A percentile compares a stretch with the other conserved stretches of the same genome.
Evolutionary conservation across 1,140 invertebrate genomes (phyloP).

Genomic region (Drosophila arizonae): DNA sequence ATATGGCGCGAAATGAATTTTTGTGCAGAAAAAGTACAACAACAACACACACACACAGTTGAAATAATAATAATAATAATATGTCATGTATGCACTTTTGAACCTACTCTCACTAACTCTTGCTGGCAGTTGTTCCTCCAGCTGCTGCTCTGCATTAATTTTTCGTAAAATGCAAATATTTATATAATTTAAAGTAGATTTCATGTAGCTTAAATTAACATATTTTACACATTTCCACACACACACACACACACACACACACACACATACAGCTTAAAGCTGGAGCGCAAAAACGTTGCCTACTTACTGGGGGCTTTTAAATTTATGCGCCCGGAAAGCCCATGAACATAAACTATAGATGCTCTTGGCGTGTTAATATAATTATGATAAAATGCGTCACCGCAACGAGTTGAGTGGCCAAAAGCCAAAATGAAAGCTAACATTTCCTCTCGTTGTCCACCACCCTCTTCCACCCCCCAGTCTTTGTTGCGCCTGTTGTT

Average conservation of each 20-base stretch:
- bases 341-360: slow-evolving; percentile 47
- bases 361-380: slow-evolving; percentile 67
- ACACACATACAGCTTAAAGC: no score
- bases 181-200: neutral
- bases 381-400: slow-evolving; percentile 80
- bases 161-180: slow-evolving; percentile 8
- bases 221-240: neutral
- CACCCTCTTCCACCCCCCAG: neutral
- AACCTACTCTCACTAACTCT: slow-evolving; percentile 34
- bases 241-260: no score
- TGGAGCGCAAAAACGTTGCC: slow-evolving; percentile 37
- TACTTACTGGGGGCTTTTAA: slow-evolving; percentile 50
- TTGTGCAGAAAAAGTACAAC: slow-evolving; percentile 38
- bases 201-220: slow-evolving; percentile 16
- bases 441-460: slow-evolving; percentile 12
- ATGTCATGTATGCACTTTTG: slow-evolving; percentile 72
- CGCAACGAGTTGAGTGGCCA: slow-evolving; percentile 78
- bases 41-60: slow-evolving; percentile 24
- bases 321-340: slow-evolving; percentile 45
- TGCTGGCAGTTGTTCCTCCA: slow-evolving; percentile 26
- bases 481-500: slow-evolving; percentile 45
- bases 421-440: slow-evolving; percentile 51
- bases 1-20: slow-evolving; percentile 79
- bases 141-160: slow-evolving; percentile 61
- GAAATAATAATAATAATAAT: slow-evolving; percentile 76